Evolutionary conservation across 1,140 invertebrate genomes (phyloP), one percentile per base, ranked within the genome.

Genomic region (Bombus breviceps): DNA sequence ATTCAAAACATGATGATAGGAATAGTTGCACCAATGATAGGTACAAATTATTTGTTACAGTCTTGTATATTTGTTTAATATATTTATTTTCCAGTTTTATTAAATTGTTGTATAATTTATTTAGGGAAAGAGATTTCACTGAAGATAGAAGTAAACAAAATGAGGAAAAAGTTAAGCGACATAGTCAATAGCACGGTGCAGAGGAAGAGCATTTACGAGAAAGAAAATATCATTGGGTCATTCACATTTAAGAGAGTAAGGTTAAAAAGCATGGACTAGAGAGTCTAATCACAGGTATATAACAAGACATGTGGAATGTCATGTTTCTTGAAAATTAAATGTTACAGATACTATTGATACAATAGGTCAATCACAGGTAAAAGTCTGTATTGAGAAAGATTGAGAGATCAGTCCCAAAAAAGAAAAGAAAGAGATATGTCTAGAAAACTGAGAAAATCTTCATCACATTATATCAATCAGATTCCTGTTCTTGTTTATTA

Each of bases 401-500:
- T 47, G 6, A 47, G 15, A 59, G 88, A 85, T 41, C 43, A 73
- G 62, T 85, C 71, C 71, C 32, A 64, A 25, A 88, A 91, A 22
- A 90, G 73, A 25, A 86, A 81, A 39, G 69, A 90, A 5, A 83
- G 77, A 72, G 77, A 86, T 72, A 81, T 81, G 69, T 86, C 80
- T 13, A 91, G 86, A 57, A 83, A 91, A 43, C 53, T 47, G 75
- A 87, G 86, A 18, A n/a, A 88, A 32, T 15, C 64, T 57, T n/a
- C 85, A 28, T 59, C 73, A 2, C 84, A 82, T 73, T 91, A 88
- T 32, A 78, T 90, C 0, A 77, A 92, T 34, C 85, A 85, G 34
- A 82, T 92, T 43, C 88, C 85, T 25, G 84, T 92, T 78, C 88
- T 90, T 15, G 53, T 92, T 41, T 92, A 89, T 78, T 92, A 91